A percentile compares a stretch with the other conserved stretches of the same genome.
Conservation (phyloP, 2,797 vertebrate genomes). For the Ciconia nigra region DNA sequence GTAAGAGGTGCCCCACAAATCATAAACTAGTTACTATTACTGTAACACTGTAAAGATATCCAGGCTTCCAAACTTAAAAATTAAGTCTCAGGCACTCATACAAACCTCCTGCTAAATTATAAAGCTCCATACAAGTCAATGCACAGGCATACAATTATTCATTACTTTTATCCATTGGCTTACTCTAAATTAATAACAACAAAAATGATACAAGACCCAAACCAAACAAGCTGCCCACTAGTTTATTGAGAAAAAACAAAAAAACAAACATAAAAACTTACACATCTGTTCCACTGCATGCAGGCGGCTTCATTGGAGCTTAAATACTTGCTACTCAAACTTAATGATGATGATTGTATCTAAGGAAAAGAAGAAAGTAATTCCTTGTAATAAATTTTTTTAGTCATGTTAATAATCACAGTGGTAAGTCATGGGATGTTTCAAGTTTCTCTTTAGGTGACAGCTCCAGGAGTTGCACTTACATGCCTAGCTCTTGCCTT, state of each 20-base stretch:
- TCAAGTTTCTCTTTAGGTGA: neutral
- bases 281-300: constrained; percentile 6
- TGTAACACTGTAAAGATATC: constrained; percentile 12
- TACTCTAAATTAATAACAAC: neutral
- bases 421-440: neutral
- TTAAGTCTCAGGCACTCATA: neutral
- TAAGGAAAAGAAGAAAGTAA: constrained; percentile 9
- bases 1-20: neutral
- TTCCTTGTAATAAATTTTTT: neutral
- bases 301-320: constrained; percentile 18
- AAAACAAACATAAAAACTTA: neutral
- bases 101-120: neutral
- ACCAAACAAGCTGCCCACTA: neutral
- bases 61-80: neutral
- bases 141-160: neutral
- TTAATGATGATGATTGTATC: constrained; percentile 14
- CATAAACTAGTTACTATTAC: neutral
- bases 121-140: neutral
- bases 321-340: constrained; percentile 9
- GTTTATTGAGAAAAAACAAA: neutral
- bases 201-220: neutral
- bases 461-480: neutral
- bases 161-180: neutral
- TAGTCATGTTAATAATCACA: neutral
- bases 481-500: neutral